Evolutionary conservation across 2,888 invertebrate genomes (phyloP).

Genomic region (Parnassius smintheus): DNA sequence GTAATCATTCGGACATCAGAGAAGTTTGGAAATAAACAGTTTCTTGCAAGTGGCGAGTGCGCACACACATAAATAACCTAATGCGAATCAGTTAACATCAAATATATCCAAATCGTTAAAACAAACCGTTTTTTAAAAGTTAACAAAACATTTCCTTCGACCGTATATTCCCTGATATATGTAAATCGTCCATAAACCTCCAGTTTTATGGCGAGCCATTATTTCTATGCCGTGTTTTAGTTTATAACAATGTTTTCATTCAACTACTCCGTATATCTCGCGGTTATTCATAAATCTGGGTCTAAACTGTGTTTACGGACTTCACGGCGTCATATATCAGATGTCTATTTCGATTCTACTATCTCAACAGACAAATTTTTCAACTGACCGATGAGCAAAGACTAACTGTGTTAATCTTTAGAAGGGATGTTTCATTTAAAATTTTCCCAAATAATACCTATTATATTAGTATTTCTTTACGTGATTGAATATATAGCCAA

Average conservation of each 20-base stretch:
- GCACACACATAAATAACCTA: conserved; percentile 21
- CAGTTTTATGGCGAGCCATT: conserved; percentile 40
- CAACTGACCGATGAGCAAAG: conserved; percentile 32
- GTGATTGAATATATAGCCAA: no score
- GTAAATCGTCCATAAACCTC: conserved; percentile 44
- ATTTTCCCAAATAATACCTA: no score
- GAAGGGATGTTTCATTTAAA: no score
- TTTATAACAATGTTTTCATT: conserved; percentile 69
- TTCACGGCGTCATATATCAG: conserved; percentile 52
- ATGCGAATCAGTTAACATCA: conserved; percentile 30
- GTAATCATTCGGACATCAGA: conserved; percentile 14
- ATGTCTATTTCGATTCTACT: conserved; percentile 58
- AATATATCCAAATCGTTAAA: conserved; percentile 36
- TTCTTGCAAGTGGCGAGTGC: conserved; percentile 1
- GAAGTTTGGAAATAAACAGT: conserved; percentile 15
- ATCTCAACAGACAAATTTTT: conserved; percentile 53
- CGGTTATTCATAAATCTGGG: conserved; percentile 64
- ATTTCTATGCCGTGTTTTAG: conserved; percentile 36
- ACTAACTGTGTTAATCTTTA: not conserved
- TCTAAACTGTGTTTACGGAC: conserved; percentile 57
- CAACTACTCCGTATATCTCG: conserved; percentile 48
- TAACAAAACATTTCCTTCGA: conserved; percentile 44
- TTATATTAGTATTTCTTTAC: no score
- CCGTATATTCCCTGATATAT: conserved; percentile 36
- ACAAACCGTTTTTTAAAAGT: conserved; percentile 34